A percentile compares a stretch with the other conserved stretches of the same genome.
These are phyloP conservation scores for Erythrocebus patas DNA, from an alignment of 2,113 vertebrate species.

Conservation along the genomic window DNA sequence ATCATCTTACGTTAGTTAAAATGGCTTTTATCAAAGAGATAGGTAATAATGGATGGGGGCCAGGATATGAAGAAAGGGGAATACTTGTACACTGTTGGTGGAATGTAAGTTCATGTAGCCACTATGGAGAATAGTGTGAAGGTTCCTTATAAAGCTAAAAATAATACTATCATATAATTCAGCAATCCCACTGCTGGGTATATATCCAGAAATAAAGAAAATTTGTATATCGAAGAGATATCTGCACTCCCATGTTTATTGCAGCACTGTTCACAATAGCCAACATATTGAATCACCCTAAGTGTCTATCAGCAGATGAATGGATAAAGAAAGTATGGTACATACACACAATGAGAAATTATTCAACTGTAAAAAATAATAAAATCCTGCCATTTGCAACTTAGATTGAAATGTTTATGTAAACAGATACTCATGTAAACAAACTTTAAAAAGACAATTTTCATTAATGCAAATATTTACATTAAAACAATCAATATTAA, in stretches of 20 bases:
- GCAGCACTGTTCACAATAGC: neutral
- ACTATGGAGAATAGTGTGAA: neutral
- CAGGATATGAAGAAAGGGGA: neutral
- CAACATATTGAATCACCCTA: neutral
- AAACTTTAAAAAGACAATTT: neutral
- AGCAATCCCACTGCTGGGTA: neutral
- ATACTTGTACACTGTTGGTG: neutral
- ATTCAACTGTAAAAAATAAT: neutral
- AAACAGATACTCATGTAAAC: neutral
- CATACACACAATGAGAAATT: neutral
- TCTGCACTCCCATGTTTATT: neutral
- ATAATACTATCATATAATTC: neutral
- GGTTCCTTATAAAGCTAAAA: neutral
- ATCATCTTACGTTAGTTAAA: neutral
- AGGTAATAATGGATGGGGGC: neutral
- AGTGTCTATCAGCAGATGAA: neutral
- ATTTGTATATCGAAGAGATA: neutral
- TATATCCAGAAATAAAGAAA: neutral
- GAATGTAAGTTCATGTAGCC: neutral
- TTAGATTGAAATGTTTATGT: neutral
- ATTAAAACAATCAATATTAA: neutral
- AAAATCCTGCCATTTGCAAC: neutral
- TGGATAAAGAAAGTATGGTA: neutral
- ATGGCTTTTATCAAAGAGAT: neutral
- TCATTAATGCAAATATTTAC: neutral